phyloP scores from a whole-genome alignment of 2,888 invertebrate species.

The Palloptera scutellata region DNA sequence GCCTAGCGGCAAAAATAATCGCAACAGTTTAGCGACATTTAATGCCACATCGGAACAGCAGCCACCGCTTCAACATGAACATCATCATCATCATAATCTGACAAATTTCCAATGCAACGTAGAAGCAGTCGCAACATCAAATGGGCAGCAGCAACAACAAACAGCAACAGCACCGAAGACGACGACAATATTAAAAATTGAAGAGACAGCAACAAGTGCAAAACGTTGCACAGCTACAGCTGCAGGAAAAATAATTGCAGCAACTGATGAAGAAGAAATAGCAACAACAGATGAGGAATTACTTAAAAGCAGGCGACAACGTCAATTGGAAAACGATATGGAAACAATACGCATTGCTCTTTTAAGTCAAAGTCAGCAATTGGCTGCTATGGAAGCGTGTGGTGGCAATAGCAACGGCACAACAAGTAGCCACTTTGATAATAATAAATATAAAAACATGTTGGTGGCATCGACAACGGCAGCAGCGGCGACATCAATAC shows the following conservation, averaged over 20 bases:
- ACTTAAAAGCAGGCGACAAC: slow-evolving; percentile 55
- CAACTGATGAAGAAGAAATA: slow-evolving; percentile 7
- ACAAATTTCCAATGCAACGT: slow-evolving; percentile 55
- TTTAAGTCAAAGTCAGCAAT: slow-evolving; percentile 46
- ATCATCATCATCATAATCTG: slow-evolving; percentile 48
- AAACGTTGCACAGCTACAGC: slow-evolving; percentile 14
- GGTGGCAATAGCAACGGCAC: slow-evolving; percentile 32
- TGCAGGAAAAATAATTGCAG: slow-evolving; percentile 11
- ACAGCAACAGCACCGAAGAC: slow-evolving; percentile 31
- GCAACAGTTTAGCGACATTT: slow-evolving; percentile 47
- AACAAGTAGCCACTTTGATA: slow-evolving; percentile 24
- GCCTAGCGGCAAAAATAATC: slow-evolving; percentile 34
- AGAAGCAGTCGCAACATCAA: slow-evolving; percentile 35
- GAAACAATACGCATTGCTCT: slow-evolving; percentile 53
- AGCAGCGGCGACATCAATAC: slow-evolving; percentile 44
- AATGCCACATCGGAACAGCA: slow-evolving; percentile 39
- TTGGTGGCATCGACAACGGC: slow-evolving; percentile 43
- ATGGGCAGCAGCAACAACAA: slow-evolving; percentile 27
- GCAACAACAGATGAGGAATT: slow-evolving; percentile 46
- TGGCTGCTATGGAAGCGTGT: slow-evolving; percentile 38
- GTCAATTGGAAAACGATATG: slow-evolving; percentile 58
- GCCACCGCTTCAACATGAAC: slow-evolving; percentile 21
- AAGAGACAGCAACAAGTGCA: slow-evolving; percentile 48
- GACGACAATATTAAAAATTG: slow-evolving; percentile 58
- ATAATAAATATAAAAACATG: slow-evolving; percentile 40